A percentile compares a stretch with the other conserved stretches of the same genome.
Conservation (phyloP, 2,888 invertebrate genomes). For the Eumerus sabulonum region DNA sequence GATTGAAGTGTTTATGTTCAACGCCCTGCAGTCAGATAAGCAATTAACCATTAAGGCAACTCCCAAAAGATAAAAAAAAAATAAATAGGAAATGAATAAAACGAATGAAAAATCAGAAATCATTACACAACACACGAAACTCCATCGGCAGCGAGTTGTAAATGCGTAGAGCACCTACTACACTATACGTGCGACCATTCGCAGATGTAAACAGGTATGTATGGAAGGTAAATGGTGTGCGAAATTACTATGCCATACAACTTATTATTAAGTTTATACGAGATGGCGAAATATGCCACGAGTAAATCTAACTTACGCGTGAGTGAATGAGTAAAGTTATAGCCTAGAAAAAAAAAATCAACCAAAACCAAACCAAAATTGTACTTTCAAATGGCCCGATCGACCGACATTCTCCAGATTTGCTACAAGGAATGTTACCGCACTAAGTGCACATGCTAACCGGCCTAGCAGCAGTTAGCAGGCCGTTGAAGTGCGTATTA, state of each 20-base stretch:
- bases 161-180: conserved; percentile 54
- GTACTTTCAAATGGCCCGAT: conserved; percentile 62
- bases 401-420: conserved; percentile 67
- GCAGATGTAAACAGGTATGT: neutral
- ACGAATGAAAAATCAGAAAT: neutral
- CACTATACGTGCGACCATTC: conserved; percentile 8
- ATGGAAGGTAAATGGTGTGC: conserved; percentile 55
- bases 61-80: conserved; percentile 24
- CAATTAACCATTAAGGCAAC: conserved; percentile 48
- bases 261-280: conserved; percentile 61
- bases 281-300: conserved; percentile 59
- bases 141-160: neutral
- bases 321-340: too few species aligned
- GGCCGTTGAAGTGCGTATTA: conserved; percentile 57
- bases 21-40: conserved; percentile 49
- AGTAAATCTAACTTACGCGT: conserved; percentile 10
- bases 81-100: neutral
- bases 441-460: conserved; percentile 64
- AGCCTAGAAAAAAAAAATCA: conserved; percentile 5
- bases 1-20: conserved; percentile 30
- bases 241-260: conserved; percentile 59
- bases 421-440: conserved; percentile 67
- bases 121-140: conserved; percentile 43
- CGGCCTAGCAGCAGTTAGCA: conserved; percentile 41
- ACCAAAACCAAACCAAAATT: conserved; percentile 57